phyloP scores from a whole-genome alignment of 2,797 vertebrate species.

The Pygocentrus nattereri region DNA sequence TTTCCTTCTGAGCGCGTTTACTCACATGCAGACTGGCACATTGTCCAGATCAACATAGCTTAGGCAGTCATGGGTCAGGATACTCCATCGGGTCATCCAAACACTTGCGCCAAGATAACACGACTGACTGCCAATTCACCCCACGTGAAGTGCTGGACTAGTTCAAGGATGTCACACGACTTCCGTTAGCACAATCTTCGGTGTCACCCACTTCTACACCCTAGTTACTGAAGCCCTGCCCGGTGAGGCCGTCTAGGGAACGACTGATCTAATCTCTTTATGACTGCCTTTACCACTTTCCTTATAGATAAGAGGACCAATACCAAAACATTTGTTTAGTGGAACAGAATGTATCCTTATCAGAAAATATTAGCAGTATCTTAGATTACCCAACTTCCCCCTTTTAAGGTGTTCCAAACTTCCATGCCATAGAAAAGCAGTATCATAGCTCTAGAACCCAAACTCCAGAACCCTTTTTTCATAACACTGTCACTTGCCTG shows the following conservation, averaged over 20 bases:
- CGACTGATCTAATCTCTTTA: neutral
- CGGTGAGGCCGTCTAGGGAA: neutral
- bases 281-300: neutral
- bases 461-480: neutral
- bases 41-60: slow-evolving; percentile 48
- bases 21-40: slow-evolving; percentile 37
- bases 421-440: neutral
- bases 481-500: no score
- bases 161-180: slow-evolving; percentile 42
- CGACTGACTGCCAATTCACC: slow-evolving; percentile 3
- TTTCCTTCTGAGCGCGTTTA: slow-evolving; percentile 53
- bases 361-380: neutral
- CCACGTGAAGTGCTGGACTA: slow-evolving; percentile 30
- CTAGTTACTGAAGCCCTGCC: slow-evolving; percentile 9
- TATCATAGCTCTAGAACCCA: neutral
- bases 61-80: slow-evolving; percentile 46
- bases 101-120: slow-evolving; percentile 22
- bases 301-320: neutral
- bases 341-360: neutral
- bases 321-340: neutral
- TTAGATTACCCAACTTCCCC: neutral
- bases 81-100: slow-evolving; percentile 40
- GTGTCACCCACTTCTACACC: slow-evolving; percentile 18
- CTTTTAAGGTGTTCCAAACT: neutral
- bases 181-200: slow-evolving; percentile 1